Evolutionary conservation across 1,140 invertebrate genomes (phyloP), one percentile per base, ranked within the genome.

Genomic region (Lasaia peninsularis): DNA sequence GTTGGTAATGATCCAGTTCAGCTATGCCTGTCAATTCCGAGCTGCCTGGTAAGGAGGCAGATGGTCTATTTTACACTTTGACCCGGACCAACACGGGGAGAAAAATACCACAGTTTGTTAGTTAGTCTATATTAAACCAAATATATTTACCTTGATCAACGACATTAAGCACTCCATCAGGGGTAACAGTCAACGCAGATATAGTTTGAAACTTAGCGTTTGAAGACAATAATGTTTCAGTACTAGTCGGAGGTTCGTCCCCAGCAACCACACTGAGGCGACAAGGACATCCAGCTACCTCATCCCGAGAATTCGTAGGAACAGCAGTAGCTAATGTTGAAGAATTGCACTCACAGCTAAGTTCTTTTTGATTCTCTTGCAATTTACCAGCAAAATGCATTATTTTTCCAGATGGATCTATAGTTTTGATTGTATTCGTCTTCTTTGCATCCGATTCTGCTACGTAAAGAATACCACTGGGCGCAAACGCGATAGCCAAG

Each of bases 151-250:
- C 96, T 91, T 98, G 97, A 88, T 99, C 98, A 12, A 97, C 96
- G 21, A 99, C 94, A 86, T 98, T 96, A 2, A 99, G 89, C 24
- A 98, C 94, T 0, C 97, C 97, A 82, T 98, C 97, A 33, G 97
- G 97, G 10, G 97, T 96, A 2, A 98, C 96, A 2, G 97, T 94
- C 6, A 99, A 91, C 2, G 97, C 96, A 5, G 97, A 98, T 78
- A 98, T 96, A 0, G 96, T 94, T 63, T 95, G 96, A 78, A 98
- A 95, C 67, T 95, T 94, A 0, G 96, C 96, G 73, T 97, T 97
- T 0, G 96, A 96, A 0, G 97, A 97, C 1, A 98, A 88, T 8
- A 97, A 90, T 10, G 96, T 96, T 81, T 96, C 95, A 0, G 94
- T 92, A 77, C 92, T 94, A 51, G 93, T 95, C 14, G 93, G 92